Base-by-base conservation (phyloP, 2,888 invertebrate genomes). In the Icerya purchasi region DNA sequence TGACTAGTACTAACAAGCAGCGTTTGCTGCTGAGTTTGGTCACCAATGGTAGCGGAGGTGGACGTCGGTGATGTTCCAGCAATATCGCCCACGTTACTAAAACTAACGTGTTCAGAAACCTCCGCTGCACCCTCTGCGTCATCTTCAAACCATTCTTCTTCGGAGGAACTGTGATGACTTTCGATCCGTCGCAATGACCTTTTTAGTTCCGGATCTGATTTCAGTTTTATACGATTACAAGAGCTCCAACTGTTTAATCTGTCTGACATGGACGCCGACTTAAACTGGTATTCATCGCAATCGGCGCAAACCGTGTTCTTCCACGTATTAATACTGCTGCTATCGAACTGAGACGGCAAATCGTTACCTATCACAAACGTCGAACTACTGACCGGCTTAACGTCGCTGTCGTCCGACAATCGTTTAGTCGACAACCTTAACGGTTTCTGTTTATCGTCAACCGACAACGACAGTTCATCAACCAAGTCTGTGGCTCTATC, bases 141-240 rank as follows among this genome's bases (percentile, higher is more conserved):
- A 63, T 71, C 72, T 65, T 73, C 73, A 65, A 72, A 74, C 74
- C 74, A 74, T 58, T 73, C 72, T 66, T 74, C 74, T 49, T 72
- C 73, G 3, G 72, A 73, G 20, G 73, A 73, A 65, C 73, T 73
- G 63, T 74, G 74, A 63, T 74, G 73, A 61, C 72, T 72, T 61
- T 72, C 70, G 25, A 72, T 64, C 62, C 73, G 65, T 20, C 68
- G 66, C 24, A 71, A 65, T 1, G 71, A 70, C 19, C 59, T 67
- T 65, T 50, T 68, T 62, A 62, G 65, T 66, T 59, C 67, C 66
- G 61, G 67, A 57, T 69, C 70, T 65, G 57, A 68, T 55, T 68
- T 67, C 22, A 68, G 61, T 50, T 66, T 63, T 21, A 72, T 70
- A n/a, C 70, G 60, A 22, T 65, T 65, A 51, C 63, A 55, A 51